Evolutionary conservation across 37 sponge, comb jelly and placozoan species (phyloP), one percentile per base, ranked within the genome.

Genomic region (Cladorhizidae sp.): DNA sequence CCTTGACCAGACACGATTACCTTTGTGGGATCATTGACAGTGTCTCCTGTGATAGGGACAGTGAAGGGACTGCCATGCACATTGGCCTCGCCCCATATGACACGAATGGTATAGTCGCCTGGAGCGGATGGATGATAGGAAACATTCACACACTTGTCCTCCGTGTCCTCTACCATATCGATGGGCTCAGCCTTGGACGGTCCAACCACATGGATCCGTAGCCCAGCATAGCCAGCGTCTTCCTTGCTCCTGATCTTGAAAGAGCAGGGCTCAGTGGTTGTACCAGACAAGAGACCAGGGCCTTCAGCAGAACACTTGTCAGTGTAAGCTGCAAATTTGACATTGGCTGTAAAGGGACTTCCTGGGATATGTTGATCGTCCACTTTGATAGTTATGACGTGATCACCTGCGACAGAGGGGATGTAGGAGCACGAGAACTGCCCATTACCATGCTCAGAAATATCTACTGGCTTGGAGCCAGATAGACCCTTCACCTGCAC

Each of bases 141-240:
- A 37, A 94, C 95, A 64, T 90, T 78, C 15, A 94, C 84, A 33
- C 64, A 76, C 23, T 87, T 84, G 3, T 90, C 85, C 2, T 81
- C 88, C 1, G 71, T 22, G 26, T 85, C 72, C 37, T 94, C 95
- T 28, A 61, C 70, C 91, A 94, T 90, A 37, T 84, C 83, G 15
- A 94, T 84, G 14, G 95, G 95, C 40, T 94, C 95, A n/a, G 95
- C 95, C 64, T 87, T 90, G 70, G 91, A 90, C 8, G 95, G 88
- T 17, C 95, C 95, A 2, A 90, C 70, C 26, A 94, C 78, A 69
- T 94, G 95, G 35, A 94, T 79, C 11, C 85, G 55, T 57, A 94
- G 56, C 18, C 95, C 80, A 40, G 88, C 91, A 70, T 80, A 86
- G 32, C 80, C 88, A 0, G 90, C 88, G 28, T 87, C 88, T 0